phyloP scores from a whole-genome alignment of 2,888 invertebrate genomes.

The Euplexia lucipara region DNA sequence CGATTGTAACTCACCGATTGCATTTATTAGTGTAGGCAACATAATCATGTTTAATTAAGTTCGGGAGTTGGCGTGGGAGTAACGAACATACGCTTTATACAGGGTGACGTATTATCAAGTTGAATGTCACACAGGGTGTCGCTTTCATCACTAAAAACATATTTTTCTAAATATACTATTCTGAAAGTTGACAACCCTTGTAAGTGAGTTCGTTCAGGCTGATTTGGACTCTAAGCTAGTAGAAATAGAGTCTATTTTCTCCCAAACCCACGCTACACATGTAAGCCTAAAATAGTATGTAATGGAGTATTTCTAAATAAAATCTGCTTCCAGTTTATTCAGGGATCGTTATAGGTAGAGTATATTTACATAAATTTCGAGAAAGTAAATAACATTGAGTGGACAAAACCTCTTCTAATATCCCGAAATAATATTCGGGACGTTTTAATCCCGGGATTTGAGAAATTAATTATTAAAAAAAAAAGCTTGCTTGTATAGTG shows the following conservation, averaged over 20 bases:
- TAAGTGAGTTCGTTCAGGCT: background rate
- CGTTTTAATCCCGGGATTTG: too few relatives aligned
- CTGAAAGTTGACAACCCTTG: background rate
- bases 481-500: too few relatives aligned
- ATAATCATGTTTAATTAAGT: slow-evolving; percentile 41
- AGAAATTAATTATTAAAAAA: too few relatives aligned
- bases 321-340: slow-evolving; percentile 17
- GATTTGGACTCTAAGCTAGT: background rate
- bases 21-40: slow-evolving; percentile 73
- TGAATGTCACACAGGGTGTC: background rate
- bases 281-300: slow-evolving; percentile 18
- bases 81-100: background rate
- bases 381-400: too few relatives aligned
- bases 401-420: too few relatives aligned
- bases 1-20: slow-evolving; percentile 57
- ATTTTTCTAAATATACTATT: too few relatives aligned
- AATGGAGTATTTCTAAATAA: slow-evolving; percentile 12
- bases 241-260: background rate
- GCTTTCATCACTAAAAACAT: too few relatives aligned
- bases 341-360: background rate
- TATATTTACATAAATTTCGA: too few relatives aligned
- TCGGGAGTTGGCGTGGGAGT: slow-evolving; percentile 34
- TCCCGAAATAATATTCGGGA: too few relatives aligned
- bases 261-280: slow-evolving; percentile 22
- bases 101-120: background rate